phyloP scores from a whole-genome alignment of 2,797 vertebrate species.

The Mus spretus region DNA sequence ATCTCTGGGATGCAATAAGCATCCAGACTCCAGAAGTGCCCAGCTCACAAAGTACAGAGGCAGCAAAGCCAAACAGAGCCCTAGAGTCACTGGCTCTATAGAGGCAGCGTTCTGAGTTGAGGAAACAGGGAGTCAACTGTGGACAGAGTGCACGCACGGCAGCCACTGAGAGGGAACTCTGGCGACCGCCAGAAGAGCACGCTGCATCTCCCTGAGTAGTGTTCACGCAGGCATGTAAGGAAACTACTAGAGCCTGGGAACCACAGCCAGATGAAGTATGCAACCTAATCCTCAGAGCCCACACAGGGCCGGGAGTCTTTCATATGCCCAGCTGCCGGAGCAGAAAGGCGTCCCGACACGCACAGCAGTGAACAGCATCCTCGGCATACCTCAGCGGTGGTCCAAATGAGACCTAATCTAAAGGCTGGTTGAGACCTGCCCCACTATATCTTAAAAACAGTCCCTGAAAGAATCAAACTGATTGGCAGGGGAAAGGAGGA shows the following conservation, averaged over 20 bases:
- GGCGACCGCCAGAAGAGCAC: neutral
- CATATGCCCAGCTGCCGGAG: neutral
- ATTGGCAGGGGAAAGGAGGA: neutral
- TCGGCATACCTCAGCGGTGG: neutral
- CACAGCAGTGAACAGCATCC: neutral
- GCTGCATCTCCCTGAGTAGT: neutral
- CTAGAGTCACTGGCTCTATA: fast-evolving
- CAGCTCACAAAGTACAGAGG: neutral
- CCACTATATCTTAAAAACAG: neutral
- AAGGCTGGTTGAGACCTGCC: neutral
- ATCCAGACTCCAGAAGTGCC: neutral
- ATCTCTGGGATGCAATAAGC: constrained; percentile 44
- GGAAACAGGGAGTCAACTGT: neutral
- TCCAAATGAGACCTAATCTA: neutral
- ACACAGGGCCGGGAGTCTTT: neutral
- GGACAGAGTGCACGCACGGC: neutral
- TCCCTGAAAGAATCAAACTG: neutral
- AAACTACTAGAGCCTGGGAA: neutral
- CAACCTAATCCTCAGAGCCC: neutral
- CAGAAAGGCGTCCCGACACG: neutral
- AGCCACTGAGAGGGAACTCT: neutral
- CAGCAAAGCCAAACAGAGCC: neutral
- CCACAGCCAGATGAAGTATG: neutral
- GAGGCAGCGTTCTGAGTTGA: neutral
- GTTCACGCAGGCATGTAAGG: neutral